Percentiles rank a stretch among this genome's conserved stretches.
Evolutionary conservation across 1,140 invertebrate genomes (phyloP).

Genomic region (Frieseomelitta varia): DNA sequence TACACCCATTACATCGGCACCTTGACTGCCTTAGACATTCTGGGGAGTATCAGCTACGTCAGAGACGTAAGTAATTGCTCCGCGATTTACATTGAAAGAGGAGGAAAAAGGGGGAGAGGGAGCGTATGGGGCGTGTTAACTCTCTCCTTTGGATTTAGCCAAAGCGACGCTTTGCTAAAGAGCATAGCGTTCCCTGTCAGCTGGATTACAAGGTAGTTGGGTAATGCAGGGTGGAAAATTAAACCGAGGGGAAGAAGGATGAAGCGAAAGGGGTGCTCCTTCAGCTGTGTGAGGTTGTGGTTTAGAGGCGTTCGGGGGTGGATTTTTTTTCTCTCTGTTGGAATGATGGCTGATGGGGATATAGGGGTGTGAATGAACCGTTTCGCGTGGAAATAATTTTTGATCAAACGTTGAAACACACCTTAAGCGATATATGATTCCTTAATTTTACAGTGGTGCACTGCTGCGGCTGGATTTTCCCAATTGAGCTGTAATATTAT

Average conservation of each 20-base stretch:
- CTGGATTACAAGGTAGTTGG: background rate
- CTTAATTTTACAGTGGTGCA: background rate
- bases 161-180: background rate
- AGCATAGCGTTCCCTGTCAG: background rate
- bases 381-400: background rate
- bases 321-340: background rate
- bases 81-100: background rate
- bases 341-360: background rate
- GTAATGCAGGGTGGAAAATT: background rate
- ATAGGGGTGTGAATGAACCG: background rate
- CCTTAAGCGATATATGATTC: background rate
- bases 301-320: background rate
- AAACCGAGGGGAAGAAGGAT: slow-evolving; percentile 9
- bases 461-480: background rate
- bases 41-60: slow-evolving; percentile 87
- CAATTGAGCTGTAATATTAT: background rate
- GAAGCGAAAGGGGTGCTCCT: slow-evolving; percentile 3
- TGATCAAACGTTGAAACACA: background rate
- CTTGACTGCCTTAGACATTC: slow-evolving; percentile 83
- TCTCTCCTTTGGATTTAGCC: background rate
- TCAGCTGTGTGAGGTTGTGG: slow-evolving; percentile 8
- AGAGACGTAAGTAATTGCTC: slow-evolving; percentile 80
- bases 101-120: background rate
- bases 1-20: slow-evolving; percentile 87
- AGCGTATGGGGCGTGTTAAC: background rate